A percentile compares a stretch with the other conserved stretches of the same genome.
Conservation (phyloP, 2,797 vertebrate genomes). For the Pseudomugil gertrudae region DNA sequence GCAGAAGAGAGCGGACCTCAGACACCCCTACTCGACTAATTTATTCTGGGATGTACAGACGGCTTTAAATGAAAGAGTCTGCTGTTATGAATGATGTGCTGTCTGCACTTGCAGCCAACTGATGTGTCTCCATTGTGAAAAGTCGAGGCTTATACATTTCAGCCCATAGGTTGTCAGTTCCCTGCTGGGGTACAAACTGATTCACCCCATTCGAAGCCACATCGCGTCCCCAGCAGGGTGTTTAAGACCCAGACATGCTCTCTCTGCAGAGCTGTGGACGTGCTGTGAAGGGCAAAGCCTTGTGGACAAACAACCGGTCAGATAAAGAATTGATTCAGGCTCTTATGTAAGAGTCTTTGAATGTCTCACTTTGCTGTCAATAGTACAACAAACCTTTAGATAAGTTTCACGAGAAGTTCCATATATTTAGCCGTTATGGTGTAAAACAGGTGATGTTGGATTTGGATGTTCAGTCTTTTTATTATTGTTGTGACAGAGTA, state of each 20-base stretch:
- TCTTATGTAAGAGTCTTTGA: constrained; percentile 64
- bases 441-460: constrained; percentile 4
- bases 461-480: constrained; percentile 9
- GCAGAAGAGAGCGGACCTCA: too few relatives aligned
- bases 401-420: constrained; percentile 14
- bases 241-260: constrained; percentile 32
- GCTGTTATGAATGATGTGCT: too few relatives aligned
- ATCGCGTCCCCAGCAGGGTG: constrained; percentile 41
- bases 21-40: too few relatives aligned
- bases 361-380: constrained; percentile 39
- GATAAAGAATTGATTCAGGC: constrained; percentile 66
- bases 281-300: constrained; percentile 57
- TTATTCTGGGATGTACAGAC: too few relatives aligned
- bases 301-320: constrained; percentile 41
- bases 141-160: not conserved
- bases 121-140: not conserved
- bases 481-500: constrained; percentile 31
- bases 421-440: not conserved
- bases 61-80: too few relatives aligned
- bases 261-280: constrained; percentile 34
- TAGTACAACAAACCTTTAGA: constrained; percentile 29
- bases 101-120: too few relatives aligned
- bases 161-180: not conserved
- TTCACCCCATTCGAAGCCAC: constrained; percentile 52
- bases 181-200: constrained; percentile 1